Base-by-base conservation (phyloP, 2,888 invertebrate species). In the Orthosia gothica region DNA sequence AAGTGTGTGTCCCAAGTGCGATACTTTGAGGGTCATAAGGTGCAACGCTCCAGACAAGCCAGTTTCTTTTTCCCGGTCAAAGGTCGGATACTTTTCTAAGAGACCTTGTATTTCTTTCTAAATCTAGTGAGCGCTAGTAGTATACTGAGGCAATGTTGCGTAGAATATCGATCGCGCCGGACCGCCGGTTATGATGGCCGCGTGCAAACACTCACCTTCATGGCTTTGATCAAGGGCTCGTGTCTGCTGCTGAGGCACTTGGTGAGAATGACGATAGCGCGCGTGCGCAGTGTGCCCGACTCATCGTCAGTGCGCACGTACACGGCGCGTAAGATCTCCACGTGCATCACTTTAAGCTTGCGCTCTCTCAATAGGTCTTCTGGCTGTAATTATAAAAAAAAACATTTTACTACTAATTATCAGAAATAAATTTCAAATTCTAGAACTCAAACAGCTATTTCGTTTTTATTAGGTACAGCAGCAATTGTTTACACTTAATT, bases 281-380 rank as follows among this genome's bases (percentile, higher is more conserved):
- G 97, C 62, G 97, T 96, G 62, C 98, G 95, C 57, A 98, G 96
- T 79, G 97, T 94, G 83, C 97, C 96, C 3, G 97, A 97, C 11
- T 92, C 92, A 91, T 98, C 98, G 71, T 93, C 87, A 70, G 97
- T 97, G 57, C 97, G 95, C 61, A 96, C 96, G 81, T 97, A 93
- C 66, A 97, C 93, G 9, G 97, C 96, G 20, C 94, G 95, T 76
- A 97, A 87, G 13, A 97, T 90, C 45, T 88, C 89, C 2, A 78
- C 84, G 83, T 94, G 92, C 45, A 93, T 91, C 52, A 93, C 93
- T 3, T 90, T 91, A 85, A 94, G 95, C 40, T 87, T 69, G 15
- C 92, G 91, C 75, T 90, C 87, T 0, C 87, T 89, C 3, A 94
- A 79, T 32, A 94, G 70, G 0, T 77, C 76, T 11, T 89, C 91